Conservation (phyloP, 2,797 vertebrate species). For the Danio tinwini region DNA sequence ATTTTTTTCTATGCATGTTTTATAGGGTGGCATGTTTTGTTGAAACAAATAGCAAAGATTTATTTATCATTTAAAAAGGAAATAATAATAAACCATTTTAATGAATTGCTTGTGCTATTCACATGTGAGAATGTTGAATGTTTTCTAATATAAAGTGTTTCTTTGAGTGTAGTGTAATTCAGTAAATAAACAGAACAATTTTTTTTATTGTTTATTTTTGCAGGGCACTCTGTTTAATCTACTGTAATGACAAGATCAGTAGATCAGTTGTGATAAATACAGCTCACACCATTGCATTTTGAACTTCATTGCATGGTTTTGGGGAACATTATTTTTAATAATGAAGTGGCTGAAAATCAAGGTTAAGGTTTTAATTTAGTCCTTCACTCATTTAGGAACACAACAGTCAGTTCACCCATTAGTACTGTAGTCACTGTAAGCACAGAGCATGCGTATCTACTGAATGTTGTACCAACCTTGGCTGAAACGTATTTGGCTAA, state of each 20-base stretch:
- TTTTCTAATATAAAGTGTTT: too few species aligned
- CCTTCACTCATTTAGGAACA: background rate
- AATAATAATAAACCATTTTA: too few species aligned
- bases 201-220: constrained; percentile 6
- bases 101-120: too few species aligned
- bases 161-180: too few species aligned
- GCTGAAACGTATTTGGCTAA: constrained; percentile 57
- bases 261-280: background rate
- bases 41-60: too few species aligned
- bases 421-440: constrained; percentile 1
- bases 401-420: background rate
- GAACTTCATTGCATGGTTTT: constrained; percentile 20
- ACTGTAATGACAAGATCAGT: background rate
- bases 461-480: constrained; percentile 18
- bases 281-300: background rate
- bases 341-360: background rate
- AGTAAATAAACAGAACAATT: background rate
- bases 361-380: constrained; percentile 5
- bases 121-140: too few species aligned
- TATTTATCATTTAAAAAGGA: too few species aligned
- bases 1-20: too few species aligned
- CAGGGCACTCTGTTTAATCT: background rate
- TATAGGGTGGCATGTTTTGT: too few species aligned
- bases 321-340: constrained; percentile 32
- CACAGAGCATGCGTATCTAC: constrained; percentile 35